Evolutionary conservation across 2,888 invertebrate genomes (phyloP), one percentile per base, ranked within the genome.

Genomic region (Dryomyza anilis): DNA sequence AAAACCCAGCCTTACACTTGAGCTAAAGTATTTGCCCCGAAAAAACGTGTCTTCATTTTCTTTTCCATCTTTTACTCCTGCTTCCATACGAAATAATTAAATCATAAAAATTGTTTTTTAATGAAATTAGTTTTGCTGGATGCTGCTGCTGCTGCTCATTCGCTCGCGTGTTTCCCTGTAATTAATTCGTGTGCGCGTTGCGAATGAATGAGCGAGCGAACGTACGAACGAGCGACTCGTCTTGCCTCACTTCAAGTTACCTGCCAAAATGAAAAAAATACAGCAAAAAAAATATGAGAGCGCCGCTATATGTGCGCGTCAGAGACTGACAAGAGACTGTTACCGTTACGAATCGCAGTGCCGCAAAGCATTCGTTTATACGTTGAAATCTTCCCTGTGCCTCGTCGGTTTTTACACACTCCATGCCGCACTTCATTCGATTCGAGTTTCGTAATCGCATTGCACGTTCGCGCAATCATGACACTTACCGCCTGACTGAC

Each of bases 101-200:
- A 55, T 63, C 56, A 62, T 62, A 66, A 64, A 68, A 63, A 67
- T 67, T 56, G 63, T 65, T 66, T 63, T 75, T 74, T 72, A 77
- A 78, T 74, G 64, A 73, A 72, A 73, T 71, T 72, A 62, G 64
- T 69, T 71, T 62, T 61, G 65, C 61, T 65, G 64, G 64, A 68
- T 67, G 23, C n/a, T n/a, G n/a, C n/a, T n/a, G n/a, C n/a, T n/a
- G n/a, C n/a, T n/a, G n/a, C n/a, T n/a, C n/a, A n/a, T n/a, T n/a
- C n/a, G n/a, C 53, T 67, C 63, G 62, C 65, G 66, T 58, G 62
- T 45, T 63, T 63, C 50, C 53, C 60, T 43, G 59, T 63, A 67
- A 62, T 65, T 56, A 58, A 59, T 66, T 58, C 53, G 45, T 50
- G 33, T 27, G 43, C 8, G 29, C n/a, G 21, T 19, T n/a, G 23